Evolutionary conservation across 1,140 invertebrate species (phyloP).

Genomic region (Calosoma granatense): DNA sequence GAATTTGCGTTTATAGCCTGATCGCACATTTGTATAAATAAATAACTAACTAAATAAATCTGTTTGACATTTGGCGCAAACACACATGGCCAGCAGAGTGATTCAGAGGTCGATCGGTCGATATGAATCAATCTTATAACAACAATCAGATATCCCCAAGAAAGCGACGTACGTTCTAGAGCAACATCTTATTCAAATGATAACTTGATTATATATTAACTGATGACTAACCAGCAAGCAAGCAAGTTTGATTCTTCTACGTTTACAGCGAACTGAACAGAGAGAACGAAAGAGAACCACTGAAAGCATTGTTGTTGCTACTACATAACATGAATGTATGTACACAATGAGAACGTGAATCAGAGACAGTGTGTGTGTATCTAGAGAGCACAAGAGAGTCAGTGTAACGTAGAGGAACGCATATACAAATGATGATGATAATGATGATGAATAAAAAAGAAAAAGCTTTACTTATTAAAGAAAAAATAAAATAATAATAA

Average conservation of each 20-base stretch:
- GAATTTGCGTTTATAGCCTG: not conserved
- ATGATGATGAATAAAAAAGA: not conserved
- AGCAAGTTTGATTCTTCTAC: too few relatives aligned
- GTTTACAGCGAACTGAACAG: too few relatives aligned
- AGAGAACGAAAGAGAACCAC: not conserved
- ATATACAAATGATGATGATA: too few relatives aligned
- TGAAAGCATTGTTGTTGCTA: not conserved
- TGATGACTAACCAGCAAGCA: too few relatives aligned
- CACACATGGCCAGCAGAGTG: too few relatives aligned
- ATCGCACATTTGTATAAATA: constrained; percentile 8
- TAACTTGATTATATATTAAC: too few relatives aligned
- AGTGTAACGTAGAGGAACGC: too few relatives aligned
- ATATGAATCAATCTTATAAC: not conserved
- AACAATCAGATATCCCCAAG: not conserved
- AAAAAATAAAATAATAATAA: not conserved
- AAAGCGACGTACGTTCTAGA: not conserved
- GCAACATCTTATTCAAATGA: not conserved
- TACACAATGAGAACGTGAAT: too few relatives aligned
- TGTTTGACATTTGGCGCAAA: not conserved
- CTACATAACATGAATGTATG: too few relatives aligned
- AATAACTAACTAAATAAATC: not conserved
- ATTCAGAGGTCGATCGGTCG: not conserved
- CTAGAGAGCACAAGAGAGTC: too few relatives aligned
- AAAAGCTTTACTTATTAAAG: not conserved
- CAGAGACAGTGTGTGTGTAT: too few relatives aligned